Percentiles rank a stretch among this genome's conserved stretches.
Conservation (phyloP, 2,888 invertebrate species). For the Watsonalla cultraria region DNA sequence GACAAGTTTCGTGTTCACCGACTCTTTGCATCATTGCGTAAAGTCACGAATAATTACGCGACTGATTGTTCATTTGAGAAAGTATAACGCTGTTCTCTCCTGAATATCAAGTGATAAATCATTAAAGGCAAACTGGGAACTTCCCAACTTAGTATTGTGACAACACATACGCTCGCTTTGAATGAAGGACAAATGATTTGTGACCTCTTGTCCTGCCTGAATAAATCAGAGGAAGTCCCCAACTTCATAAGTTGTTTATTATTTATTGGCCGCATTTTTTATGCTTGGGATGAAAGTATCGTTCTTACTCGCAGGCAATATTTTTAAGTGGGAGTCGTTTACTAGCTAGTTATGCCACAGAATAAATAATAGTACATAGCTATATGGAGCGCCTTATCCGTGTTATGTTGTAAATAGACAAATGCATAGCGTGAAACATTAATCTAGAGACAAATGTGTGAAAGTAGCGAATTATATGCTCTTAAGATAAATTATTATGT, state of each 20-base stretch:
- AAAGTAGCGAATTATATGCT: no score
- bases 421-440: no score
- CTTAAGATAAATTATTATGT: no score
- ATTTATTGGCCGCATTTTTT: neutral
- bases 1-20: conserved; percentile 48
- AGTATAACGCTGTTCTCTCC: neutral
- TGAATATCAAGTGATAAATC: neutral
- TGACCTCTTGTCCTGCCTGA: neutral
- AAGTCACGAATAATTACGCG: conserved; percentile 22
- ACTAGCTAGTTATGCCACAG: neutral
- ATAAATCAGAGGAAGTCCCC: neutral
- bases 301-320: neutral
- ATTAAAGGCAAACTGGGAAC: neutral
- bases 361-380: no score
- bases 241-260: neutral
- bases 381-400: no score
- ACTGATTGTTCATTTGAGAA: conserved; percentile 9
- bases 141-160: neutral
- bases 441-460: no score
- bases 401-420: no score
- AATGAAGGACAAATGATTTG: conserved; percentile 1
- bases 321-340: neutral
- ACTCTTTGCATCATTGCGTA: conserved; percentile 35
- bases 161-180: neutral
- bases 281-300: neutral